Base-by-base conservation (phyloP, 2,888 invertebrate genomes). In the Ganaspis brasiliensis region DNA sequence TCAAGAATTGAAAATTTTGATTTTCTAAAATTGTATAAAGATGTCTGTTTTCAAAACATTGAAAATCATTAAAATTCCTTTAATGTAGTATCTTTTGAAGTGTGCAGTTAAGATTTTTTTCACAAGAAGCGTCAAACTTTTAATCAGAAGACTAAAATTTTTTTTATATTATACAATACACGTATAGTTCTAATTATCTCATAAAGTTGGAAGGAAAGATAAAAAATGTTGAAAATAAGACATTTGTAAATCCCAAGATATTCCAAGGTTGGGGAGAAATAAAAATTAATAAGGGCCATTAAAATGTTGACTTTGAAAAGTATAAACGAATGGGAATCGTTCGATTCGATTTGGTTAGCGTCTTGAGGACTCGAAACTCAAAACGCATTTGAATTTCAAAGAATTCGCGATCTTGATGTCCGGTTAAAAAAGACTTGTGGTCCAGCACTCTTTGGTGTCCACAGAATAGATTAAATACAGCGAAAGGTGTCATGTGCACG, bases 351-450 rank as follows among this genome's bases (percentile, higher is more conserved):
- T 40, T 37, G 63, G 59, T 4, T 37, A n/a, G n/a, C n/a, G n/a
- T n/a, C n/a, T n/a, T n/a, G 63, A 63, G 63, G 63, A 67, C 40
- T 40, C 21, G 63, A 67, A 67, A 67, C 63, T 67, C 40, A 24
- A 67, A 45, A 67, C 40, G 63, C 63, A 24, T 67, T 67, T 67
- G 21, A 67, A 45, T 67, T 67, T 67, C 63, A 67, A 67, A 67
- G 63, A 67, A 67, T 40, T 67, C 40, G 40, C 63, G 24, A 67
- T 67, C 63, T 21, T 67, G 63, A 40, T 67, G 63, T 45, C 40
- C 40, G 45, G 45, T 40, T 40, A 40, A 24, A 40, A 45, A 67
- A 21, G 21, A 21, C 19, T 67, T 40, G 45, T 24, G 21, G 45
- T 24, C 40, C 40, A 14, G 21, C 14, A 40, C 21, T 24, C 40